Percentiles rank a stretch among this genome's conserved stretches.
Evolutionary conservation across 1,140 invertebrate species (phyloP).

Genomic region (Pollicipes pollicipes): DNA sequence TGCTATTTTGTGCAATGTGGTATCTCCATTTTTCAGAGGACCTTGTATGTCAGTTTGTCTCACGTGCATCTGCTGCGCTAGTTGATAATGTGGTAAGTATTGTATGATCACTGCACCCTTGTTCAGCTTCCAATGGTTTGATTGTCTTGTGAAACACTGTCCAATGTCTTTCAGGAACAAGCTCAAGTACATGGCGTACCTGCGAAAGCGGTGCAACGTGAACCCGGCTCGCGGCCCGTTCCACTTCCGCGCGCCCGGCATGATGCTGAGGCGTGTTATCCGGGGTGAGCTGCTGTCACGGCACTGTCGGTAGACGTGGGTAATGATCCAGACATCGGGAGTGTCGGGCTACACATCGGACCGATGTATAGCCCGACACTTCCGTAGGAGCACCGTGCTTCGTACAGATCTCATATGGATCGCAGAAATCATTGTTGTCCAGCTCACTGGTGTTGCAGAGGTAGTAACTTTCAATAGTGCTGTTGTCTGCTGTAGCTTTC

Average conservation of each 20-base stretch:
- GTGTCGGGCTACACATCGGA: constrained; percentile 7
- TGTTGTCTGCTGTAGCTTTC: too few species aligned
- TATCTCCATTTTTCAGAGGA: too few species aligned
- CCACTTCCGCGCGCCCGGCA: constrained; percentile 90
- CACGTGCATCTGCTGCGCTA: neutral
- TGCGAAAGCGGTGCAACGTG: constrained; percentile 93
- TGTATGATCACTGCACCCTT: constrained; percentile 7
- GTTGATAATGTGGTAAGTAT: constrained; percentile 8
- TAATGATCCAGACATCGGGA: too few species aligned
- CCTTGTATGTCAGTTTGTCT: neutral
- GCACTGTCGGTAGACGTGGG: too few species aligned
- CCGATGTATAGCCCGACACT: constrained; percentile 7
- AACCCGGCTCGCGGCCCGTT: constrained; percentile 95
- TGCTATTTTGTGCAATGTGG: too few species aligned
- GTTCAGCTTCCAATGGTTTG: constrained; percentile 44
- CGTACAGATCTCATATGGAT: neutral
- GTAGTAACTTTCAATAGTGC: too few species aligned
- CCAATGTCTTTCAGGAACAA: constrained; percentile 51
- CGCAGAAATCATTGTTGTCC: too few species aligned
- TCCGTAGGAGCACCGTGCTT: neutral
- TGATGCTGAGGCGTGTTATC: constrained; percentile 92
- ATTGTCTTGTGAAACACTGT: too few species aligned
- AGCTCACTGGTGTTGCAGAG: too few species aligned
- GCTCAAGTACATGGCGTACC: constrained; percentile 90
- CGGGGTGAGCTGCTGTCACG: constrained; percentile 46